Conservation (phyloP, 2,888 invertebrate species). For the Sclerodermus sp. region DNA sequence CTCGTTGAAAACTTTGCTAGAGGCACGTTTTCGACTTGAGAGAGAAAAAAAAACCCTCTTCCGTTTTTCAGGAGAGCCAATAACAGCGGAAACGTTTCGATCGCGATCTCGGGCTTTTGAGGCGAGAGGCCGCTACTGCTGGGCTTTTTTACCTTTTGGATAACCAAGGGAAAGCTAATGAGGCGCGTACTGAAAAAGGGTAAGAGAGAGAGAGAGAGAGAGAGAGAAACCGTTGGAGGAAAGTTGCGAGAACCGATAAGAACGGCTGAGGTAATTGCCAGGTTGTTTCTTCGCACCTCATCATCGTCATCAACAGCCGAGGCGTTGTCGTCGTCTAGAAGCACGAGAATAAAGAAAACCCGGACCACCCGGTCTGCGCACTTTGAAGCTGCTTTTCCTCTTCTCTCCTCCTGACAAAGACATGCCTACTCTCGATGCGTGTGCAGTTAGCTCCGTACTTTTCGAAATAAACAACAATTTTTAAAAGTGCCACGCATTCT, state of each 20-base stretch:
- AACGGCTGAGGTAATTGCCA: slow-evolving; percentile 49
- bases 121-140: no score
- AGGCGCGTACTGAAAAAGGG: no score
- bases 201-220: slow-evolving; percentile 10
- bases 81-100: no score
- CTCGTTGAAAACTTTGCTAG: no score
- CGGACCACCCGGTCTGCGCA: slow-evolving; percentile 39
- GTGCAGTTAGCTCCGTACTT: not conserved
- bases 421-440: not conserved
- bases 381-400: not conserved
- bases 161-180: slow-evolving; percentile 1
- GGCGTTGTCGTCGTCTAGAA: slow-evolving; percentile 38
- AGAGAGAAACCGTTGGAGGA: slow-evolving; percentile 20
- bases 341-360: not conserved
- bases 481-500: no score
- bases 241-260: slow-evolving; percentile 14
- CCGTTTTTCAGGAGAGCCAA: not conserved
- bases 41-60: no score
- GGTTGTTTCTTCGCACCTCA: slow-evolving; percentile 58
- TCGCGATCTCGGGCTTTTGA: no score
- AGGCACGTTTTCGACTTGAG: no score
- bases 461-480: not conserved
- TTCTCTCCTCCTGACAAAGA: not conserved
- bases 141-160: no score
- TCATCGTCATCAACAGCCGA: slow-evolving; percentile 55